Evolutionary conservation across 37 sponge, comb jelly and placozoan genomes (phyloP).

Genomic region (Oopsacas minuta): DNA sequence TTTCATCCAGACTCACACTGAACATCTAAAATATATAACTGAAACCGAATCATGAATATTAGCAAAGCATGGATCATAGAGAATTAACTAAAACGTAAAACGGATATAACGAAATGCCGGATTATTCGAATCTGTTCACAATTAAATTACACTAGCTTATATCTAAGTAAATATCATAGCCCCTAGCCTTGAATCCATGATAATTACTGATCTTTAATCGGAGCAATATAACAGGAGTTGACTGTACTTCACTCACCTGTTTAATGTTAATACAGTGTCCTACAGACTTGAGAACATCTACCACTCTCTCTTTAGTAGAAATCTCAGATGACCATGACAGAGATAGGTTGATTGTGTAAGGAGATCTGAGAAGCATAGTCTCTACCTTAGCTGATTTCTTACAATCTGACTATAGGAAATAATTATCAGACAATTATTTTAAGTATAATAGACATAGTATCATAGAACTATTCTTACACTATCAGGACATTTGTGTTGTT

Average conservation of each 20-base stretch:
- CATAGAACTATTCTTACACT: background rate
- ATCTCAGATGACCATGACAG: background rate
- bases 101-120: too few relatives aligned
- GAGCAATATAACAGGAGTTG: too few relatives aligned
- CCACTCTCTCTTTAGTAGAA: background rate
- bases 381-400: background rate
- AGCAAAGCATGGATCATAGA: too few relatives aligned
- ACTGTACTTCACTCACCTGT: background rate
- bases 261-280: background rate
- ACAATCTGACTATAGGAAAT: background rate
- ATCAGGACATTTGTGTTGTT: background rate
- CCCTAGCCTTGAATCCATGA: too few relatives aligned
- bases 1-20: background rate
- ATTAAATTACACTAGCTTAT: too few relatives aligned
- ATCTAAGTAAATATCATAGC: too few relatives aligned
- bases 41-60: too few relatives aligned
- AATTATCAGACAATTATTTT: too few relatives aligned
- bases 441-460: background rate
- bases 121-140: too few relatives aligned
- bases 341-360: background rate
- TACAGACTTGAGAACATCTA: background rate
- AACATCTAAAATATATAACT: conserved; percentile 14
- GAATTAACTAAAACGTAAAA: too few relatives aligned
- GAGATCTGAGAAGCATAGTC: background rate
- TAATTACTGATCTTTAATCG: too few relatives aligned